A percentile compares a stretch with the other conserved stretches of the same genome.
Conservation (phyloP, 2,888 invertebrate species). For the Piscicola geometra region DNA sequence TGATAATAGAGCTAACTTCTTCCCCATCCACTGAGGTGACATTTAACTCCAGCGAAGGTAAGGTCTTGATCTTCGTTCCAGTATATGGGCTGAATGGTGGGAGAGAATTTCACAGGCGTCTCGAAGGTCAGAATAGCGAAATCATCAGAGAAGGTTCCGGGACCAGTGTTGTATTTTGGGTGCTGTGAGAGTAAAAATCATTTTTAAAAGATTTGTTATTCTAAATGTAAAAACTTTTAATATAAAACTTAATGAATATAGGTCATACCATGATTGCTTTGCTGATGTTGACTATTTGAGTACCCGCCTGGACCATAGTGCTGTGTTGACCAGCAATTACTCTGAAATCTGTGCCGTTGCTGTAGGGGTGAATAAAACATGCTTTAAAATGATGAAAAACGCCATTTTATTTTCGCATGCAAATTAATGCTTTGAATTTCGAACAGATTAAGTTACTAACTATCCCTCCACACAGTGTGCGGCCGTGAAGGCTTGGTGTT, state of each 20-base stretch:
- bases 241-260: neutral
- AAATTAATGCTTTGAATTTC: too few relatives aligned
- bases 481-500: constrained; percentile 1
- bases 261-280: neutral
- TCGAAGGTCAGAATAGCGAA: constrained; percentile 6
- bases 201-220: neutral
- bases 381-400: too few relatives aligned
- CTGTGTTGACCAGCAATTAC: neutral
- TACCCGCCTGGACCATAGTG: neutral
- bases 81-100: neutral
- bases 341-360: neutral
- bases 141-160: neutral
- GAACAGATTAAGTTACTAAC: neutral
- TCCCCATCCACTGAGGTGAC: constrained; percentile 1
- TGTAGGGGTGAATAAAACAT: neutral
- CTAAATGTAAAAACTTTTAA: neutral
- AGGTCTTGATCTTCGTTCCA: neutral
- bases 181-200: neutral
- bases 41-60: neutral
- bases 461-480: neutral
- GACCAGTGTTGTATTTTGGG: neutral
- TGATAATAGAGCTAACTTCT: neutral
- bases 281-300: neutral
- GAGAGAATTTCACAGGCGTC: neutral
- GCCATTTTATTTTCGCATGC: too few relatives aligned